A percentile compares a stretch with the other conserved stretches of the same genome.
phyloP scores from a whole-genome alignment of 2,888 invertebrate species.

The Cyrtodaria siliqua region DNA sequence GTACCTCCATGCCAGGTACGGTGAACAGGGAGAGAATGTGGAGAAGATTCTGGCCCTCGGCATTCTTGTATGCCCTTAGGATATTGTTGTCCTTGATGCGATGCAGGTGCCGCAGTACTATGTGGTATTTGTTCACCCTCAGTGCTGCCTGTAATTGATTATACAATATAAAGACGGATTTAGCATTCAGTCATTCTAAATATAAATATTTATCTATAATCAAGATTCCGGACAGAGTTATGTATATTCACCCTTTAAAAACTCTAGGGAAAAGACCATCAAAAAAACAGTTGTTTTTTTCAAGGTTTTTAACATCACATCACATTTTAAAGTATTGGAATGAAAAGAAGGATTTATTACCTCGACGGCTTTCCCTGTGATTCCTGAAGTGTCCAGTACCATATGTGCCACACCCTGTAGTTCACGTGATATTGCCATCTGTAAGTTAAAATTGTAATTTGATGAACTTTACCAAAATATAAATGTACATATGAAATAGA shows the following conservation, averaged over 20 bases:
- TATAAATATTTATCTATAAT: too few species aligned
- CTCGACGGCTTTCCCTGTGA: slow-evolving; percentile 85
- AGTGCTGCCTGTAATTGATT: slow-evolving; percentile 86
- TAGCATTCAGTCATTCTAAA: too few species aligned
- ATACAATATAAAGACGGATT: too few species aligned
- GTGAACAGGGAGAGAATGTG: slow-evolving; percentile 85
- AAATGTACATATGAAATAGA: too few species aligned
- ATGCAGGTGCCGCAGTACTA: slow-evolving; percentile 85
- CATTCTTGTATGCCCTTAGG: slow-evolving; percentile 68
- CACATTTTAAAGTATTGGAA: too few species aligned
- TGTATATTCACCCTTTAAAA: too few species aligned
- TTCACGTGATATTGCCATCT: slow-evolving; percentile 85
- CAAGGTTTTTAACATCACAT: too few species aligned
- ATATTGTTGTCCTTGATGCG: slow-evolving; percentile 74
- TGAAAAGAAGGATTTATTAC: too few species aligned
- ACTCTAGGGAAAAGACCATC: too few species aligned
- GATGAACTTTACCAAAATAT: too few species aligned
- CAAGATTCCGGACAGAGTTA: too few species aligned
- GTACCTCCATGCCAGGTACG: slow-evolving; percentile 58
- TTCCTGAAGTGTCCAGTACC: slow-evolving; percentile 85
- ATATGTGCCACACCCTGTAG: slow-evolving; percentile 87
- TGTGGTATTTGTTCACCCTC: slow-evolving; percentile 85
- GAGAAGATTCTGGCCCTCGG: slow-evolving; percentile 84
- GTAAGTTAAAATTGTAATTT: slow-evolving; percentile 31
- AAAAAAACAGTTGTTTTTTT: too few species aligned